A percentile compares a stretch with the other conserved stretches of the same genome.
phyloP scores from a whole-genome alignment of 2,888 invertebrate genomes.

The Heliconius sara region DNA sequence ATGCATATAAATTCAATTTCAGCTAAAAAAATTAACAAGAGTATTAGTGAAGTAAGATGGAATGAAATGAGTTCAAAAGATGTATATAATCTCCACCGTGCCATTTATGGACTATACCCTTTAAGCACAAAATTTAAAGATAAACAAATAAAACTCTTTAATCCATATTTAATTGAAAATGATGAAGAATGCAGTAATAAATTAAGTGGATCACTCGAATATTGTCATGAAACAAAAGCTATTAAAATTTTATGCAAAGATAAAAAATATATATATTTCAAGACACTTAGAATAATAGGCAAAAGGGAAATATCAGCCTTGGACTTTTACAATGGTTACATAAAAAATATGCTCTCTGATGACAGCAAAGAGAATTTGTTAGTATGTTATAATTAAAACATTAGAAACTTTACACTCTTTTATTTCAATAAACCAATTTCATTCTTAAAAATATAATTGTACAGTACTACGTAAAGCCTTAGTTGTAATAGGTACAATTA shows the following conservation, averaged over 20 bases:
- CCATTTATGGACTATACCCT: constrained; percentile 86
- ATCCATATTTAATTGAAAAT: constrained; percentile 72
- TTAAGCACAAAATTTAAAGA: constrained; percentile 86
- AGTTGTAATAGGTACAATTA: neutral
- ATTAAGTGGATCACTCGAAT: constrained; percentile 85
- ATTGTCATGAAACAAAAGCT: constrained; percentile 82
- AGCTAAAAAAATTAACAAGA: constrained; percentile 89
- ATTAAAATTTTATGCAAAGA: constrained; percentile 88
- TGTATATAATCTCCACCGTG: constrained; percentile 89
- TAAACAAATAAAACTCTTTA: constrained; percentile 85
- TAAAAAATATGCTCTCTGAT: constrained; percentile 81
- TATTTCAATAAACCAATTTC: constrained; percentile 29
- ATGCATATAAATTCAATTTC: constrained; percentile 33
- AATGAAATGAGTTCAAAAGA: constrained; percentile 84
- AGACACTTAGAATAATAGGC: constrained; percentile 86
- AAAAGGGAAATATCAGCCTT: constrained; percentile 89
- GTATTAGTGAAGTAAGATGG: constrained; percentile 87
- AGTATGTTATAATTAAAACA: constrained; percentile 61
- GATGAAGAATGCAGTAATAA: constrained; percentile 54
- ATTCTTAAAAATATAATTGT: constrained; percentile 16
- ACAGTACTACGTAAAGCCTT: constrained; percentile 3
- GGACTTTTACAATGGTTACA: constrained; percentile 94
- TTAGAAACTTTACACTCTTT: constrained; percentile 31
- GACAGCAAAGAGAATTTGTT: constrained; percentile 61
- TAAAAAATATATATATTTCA: constrained; percentile 86